phyloP scores from a whole-genome alignment of 2,888 invertebrate genomes.

The Stenoptilia bipunctidactyla region DNA sequence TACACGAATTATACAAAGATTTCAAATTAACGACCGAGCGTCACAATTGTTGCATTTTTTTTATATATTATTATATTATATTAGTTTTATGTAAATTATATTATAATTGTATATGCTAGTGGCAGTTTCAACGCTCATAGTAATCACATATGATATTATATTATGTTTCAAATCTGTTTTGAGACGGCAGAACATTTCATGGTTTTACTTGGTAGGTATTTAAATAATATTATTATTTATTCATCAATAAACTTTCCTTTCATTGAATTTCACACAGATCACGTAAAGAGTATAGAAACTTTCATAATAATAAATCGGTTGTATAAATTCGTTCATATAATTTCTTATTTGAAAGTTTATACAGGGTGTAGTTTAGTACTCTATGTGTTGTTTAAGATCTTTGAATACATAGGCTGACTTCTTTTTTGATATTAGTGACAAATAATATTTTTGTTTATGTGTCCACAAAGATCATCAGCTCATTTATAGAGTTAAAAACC shows the following conservation, averaged over 20 bases:
- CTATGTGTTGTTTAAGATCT: too few relatives aligned
- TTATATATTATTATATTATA: constrained; percentile 38
- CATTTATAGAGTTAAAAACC: too few relatives aligned
- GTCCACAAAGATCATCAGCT: too few relatives aligned
- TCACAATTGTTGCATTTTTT: constrained; percentile 31
- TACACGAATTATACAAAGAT: constrained; percentile 26
- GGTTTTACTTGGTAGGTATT: constrained; percentile 6
- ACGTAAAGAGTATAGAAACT: too few relatives aligned
- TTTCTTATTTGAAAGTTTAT: too few relatives aligned
- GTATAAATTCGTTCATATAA: too few relatives aligned
- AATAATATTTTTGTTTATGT: too few relatives aligned
- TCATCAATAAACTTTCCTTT: not conserved
- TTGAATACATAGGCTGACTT: too few relatives aligned
- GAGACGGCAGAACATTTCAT: constrained; percentile 11
- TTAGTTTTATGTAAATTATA: constrained; percentile 30
- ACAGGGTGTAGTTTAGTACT: too few relatives aligned
- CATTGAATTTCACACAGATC: too few relatives aligned
- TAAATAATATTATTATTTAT: not conserved
- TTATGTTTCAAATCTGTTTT: constrained; percentile 10
- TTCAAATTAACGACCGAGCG: constrained; percentile 32
- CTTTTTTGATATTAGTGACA: too few relatives aligned
- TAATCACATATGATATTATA: constrained; percentile 24
- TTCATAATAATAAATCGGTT: too few relatives aligned
- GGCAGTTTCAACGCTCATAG: constrained; percentile 56
- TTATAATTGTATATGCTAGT: constrained; percentile 56